phyloP scores from a whole-genome alignment of 2,888 invertebrate species.

The Dysmachus trigonus region DNA sequence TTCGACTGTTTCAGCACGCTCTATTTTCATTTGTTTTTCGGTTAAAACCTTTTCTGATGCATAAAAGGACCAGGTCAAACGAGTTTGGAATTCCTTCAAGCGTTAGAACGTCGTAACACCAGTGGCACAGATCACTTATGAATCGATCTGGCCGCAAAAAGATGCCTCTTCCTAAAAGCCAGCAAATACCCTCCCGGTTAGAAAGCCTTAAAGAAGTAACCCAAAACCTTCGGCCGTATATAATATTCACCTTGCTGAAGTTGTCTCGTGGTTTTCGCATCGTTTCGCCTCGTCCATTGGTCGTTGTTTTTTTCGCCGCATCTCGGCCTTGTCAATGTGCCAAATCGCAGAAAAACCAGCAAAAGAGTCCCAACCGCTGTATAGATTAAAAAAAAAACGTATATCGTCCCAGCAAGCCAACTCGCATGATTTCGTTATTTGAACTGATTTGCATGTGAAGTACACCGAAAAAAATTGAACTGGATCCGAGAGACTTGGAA shows the following conservation, averaged over 20 bases:
- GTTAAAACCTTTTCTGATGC: not conserved
- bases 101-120: not conserved
- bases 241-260: not conserved
- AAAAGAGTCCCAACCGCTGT: not conserved
- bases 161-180: not conserved
- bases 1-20: not conserved
- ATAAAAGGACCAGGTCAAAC: not conserved
- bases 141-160: not conserved
- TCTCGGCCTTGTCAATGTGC: not conserved
- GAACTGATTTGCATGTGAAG: slow-evolving; percentile 21
- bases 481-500: not conserved
- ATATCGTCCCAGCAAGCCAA: not conserved
- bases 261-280: not conserved
- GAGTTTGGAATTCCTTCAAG: not conserved
- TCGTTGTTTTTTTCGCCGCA: not conserved
- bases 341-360: not conserved
- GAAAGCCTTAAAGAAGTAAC: not conserved
- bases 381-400: not conserved
- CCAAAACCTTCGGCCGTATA: not conserved
- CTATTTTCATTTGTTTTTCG: not conserved
- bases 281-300: not conserved
- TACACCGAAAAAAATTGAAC: not conserved
- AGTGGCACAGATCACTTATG: not conserved
- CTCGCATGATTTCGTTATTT: not conserved
- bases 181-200: not conserved